These are phyloP conservation scores for Grammomys surdaster DNA, from an alignment of 2,113 vertebrate genomes.

Conservation along the genomic window DNA sequence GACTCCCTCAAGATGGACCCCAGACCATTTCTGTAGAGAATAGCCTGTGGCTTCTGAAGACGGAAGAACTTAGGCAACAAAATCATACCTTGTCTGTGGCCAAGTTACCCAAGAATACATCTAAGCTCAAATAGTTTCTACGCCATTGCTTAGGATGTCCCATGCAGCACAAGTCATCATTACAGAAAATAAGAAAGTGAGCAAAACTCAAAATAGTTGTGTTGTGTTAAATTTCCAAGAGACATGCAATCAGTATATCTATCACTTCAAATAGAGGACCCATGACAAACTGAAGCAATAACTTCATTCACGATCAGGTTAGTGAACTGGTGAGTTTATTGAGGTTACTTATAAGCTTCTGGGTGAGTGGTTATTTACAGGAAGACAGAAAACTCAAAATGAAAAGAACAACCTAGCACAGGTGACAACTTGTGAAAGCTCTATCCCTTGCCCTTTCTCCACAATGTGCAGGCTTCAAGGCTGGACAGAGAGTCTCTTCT, in stretches of 20 bases:
- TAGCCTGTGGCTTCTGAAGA: background rate
- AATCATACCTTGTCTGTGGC: background rate
- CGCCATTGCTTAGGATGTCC: background rate
- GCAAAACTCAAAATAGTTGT: background rate
- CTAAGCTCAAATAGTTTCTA: background rate
- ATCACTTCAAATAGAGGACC: background rate
- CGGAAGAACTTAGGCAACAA: background rate
- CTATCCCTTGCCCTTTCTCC: too few species aligned
- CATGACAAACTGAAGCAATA: background rate
- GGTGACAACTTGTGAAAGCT: background rate
- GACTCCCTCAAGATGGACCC: too few species aligned
- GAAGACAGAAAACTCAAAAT: background rate
- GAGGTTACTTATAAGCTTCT: background rate
- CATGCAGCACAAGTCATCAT: background rate
- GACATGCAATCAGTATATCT: background rate
- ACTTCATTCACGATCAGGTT: background rate
- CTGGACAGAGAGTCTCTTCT: background rate
- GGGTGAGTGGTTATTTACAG: background rate
- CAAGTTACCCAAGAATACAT: background rate
- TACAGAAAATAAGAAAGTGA: background rate
- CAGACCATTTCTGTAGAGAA: background rate
- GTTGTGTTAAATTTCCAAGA: background rate
- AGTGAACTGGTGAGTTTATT: background rate
- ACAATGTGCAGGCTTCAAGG: background rate
- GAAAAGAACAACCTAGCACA: background rate